Evolutionary conservation across 2,113 vertebrate species (phyloP).

Genomic region (Gymnocephalus cernua): DNA sequence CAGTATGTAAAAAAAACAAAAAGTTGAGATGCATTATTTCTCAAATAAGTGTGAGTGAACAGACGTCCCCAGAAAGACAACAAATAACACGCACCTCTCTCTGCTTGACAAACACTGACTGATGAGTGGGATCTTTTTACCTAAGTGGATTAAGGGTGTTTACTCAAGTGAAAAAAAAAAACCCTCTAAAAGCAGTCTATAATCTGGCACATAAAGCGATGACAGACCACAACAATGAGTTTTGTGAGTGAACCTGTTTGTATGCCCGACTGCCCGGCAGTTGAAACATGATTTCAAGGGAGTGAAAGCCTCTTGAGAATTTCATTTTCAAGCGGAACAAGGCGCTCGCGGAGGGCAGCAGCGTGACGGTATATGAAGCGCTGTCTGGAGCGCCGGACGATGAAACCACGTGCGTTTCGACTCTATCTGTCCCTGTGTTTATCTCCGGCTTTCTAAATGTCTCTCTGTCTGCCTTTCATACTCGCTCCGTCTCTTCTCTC

Average conservation of each 20-base stretch:
- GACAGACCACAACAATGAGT: slow-evolving; percentile 46
- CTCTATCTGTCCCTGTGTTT: slow-evolving; percentile 46
- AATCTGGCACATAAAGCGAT: slow-evolving; percentile 38
- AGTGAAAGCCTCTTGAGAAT: slow-evolving; percentile 62
- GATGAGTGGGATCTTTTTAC: slow-evolving; percentile 1
- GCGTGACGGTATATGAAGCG: slow-evolving; percentile 44
- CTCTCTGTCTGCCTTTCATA: slow-evolving; percentile 52
- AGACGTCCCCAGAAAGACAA: background rate
- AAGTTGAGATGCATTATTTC: background rate
- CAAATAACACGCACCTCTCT: background rate
- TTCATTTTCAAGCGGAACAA: slow-evolving; percentile 62
- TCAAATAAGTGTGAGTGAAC: background rate
- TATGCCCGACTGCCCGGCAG: slow-evolving; percentile 41
- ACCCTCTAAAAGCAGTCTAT: slow-evolving; percentile 16
- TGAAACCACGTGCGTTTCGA: slow-evolving; percentile 40
- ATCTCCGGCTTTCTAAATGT: slow-evolving; percentile 46
- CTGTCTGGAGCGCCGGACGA: slow-evolving; percentile 10
- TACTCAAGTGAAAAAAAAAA: slow-evolving; percentile 32
- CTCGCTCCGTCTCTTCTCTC: slow-evolving; percentile 3
- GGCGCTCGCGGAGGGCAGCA: slow-evolving; percentile 52
- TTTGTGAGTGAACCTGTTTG: slow-evolving; percentile 49
- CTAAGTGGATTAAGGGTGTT: slow-evolving; percentile 32
- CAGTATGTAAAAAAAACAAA: background rate
- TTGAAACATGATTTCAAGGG: slow-evolving; percentile 58
- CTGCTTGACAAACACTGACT: background rate